Evolutionary conservation across 1,140 invertebrate species (phyloP), one percentile per base, ranked within the genome.

Genomic region (Hetaerina americana): DNA sequence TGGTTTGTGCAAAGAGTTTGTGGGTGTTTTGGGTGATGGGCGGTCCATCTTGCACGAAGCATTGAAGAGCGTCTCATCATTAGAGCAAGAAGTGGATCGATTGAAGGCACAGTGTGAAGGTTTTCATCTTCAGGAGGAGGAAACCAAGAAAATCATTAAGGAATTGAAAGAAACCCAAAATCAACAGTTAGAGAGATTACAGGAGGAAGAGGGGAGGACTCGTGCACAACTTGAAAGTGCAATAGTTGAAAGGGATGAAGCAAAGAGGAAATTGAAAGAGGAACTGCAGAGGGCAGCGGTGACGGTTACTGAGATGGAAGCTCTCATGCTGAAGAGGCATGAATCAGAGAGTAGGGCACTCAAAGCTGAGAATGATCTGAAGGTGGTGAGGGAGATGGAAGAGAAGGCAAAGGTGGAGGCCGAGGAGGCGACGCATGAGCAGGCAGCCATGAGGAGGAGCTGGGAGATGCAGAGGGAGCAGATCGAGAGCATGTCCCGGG

Each of bases 341-440:
- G 40, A 57, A 57, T 12, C 40, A 18, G 40, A 57, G 22, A 57
- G 22, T 12, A 57, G 40, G 22, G 40, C 40, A 12, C 2, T 18
- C 40, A 57, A 10, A 12, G 40, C 22, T 2, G 15, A 57, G 10
- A 57, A 57, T 57, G 40, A 57, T 18, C 40, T 57, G 40, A 57
- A 57, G 22, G 40, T n/a, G 22, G 22, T 57, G 40, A 57, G 40
- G 22, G 40, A 57, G 10, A 12, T 57, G 22, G 40, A 57, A 12
- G 40, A 57, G 40, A 57, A 85, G 68, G 78, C 81, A 24, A 84
- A 82, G 74, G 78, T 81, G 26, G 79, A 77, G 26, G 81, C 83
- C 27, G 72, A 85, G 15, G 81, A 85, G 67, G 76, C 77, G 27
- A 76, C 73, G 8, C 72, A 77, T 73, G 76, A 77, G 69, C 66